phyloP scores from a whole-genome alignment of 53 echinoderm and acorn worm species.

The Apostichopus leukothele region DNA sequence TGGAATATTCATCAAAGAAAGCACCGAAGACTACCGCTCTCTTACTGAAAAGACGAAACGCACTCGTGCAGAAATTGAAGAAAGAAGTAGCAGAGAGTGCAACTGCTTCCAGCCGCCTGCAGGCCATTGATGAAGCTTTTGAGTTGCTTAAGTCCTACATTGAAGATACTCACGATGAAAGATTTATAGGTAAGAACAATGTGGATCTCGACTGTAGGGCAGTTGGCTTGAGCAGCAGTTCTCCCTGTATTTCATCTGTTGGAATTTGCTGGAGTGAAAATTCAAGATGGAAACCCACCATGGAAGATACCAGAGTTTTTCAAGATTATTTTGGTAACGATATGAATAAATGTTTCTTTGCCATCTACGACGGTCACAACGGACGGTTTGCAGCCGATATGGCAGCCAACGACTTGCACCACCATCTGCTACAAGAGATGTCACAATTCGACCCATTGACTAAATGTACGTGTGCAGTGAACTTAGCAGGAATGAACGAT shows the following conservation, averaged over 20 bases:
- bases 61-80: constrained; percentile 55
- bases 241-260: constrained; percentile 74
- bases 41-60: constrained; percentile 64
- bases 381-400: constrained; percentile 93
- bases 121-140: constrained; percentile 85
- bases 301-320: constrained; percentile 96
- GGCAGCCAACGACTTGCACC: constrained; percentile 91
- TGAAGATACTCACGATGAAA: constrained; percentile 83
- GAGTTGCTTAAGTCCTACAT: constrained; percentile 76
- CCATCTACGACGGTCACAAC: constrained; percentile 94
- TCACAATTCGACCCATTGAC: constrained; percentile 75
- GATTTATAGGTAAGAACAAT: constrained; percentile 62
- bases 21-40: constrained; percentile 64
- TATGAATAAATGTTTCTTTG: constrained; percentile 90
- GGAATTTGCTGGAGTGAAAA: constrained; percentile 89
- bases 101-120: constrained; percentile 49
- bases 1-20: constrained; percentile 65
- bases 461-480: constrained; percentile 84
- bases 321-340: constrained; percentile 98
- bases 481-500: constrained; percentile 84
- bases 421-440: constrained; percentile 83
- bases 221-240: constrained; percentile 78
- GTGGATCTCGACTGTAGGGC: constrained; percentile 65
- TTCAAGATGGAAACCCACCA: constrained; percentile 83
- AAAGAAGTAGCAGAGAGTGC: constrained; percentile 46